These are phyloP conservation scores for Carollia perspicillata DNA, from an alignment of 2,113 vertebrate species.

Conservation along the genomic window DNA sequence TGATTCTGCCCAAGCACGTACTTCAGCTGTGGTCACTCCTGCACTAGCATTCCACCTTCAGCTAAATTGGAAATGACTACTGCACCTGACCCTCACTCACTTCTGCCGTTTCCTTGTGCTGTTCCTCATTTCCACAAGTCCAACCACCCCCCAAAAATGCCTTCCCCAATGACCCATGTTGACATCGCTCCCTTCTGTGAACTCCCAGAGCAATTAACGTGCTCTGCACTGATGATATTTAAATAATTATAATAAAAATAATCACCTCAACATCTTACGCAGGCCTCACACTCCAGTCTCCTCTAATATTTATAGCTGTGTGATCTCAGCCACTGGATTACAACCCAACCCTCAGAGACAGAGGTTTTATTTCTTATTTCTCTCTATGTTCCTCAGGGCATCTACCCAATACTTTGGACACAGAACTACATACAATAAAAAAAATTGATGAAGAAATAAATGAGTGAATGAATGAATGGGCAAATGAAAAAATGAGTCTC, in stretches of 20 bases:
- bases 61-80: not conserved
- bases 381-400: not conserved
- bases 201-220: not conserved
- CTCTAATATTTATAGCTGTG: not conserved
- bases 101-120: not conserved
- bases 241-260: constrained; percentile 1
- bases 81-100: not conserved
- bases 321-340: not conserved
- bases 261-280: not conserved
- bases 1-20: not conserved
- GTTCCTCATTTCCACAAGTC: not conserved
- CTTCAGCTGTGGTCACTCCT: not conserved
- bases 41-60: not conserved
- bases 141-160: not conserved
- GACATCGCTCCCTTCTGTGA: not conserved
- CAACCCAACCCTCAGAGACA: not conserved
- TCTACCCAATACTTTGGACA: not conserved
- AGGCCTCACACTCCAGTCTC: not conserved
- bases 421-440: not conserved
- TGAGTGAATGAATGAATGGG: not conserved
- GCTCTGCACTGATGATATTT: not conserved
- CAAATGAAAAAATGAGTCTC: not conserved
- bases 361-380: not conserved
- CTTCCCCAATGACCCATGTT: not conserved
- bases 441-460: not conserved